Percentiles rank a stretch among this genome's conserved stretches.
Conservation (phyloP, 2,888 invertebrate species). For the Notocelia uddmanniana region DNA sequence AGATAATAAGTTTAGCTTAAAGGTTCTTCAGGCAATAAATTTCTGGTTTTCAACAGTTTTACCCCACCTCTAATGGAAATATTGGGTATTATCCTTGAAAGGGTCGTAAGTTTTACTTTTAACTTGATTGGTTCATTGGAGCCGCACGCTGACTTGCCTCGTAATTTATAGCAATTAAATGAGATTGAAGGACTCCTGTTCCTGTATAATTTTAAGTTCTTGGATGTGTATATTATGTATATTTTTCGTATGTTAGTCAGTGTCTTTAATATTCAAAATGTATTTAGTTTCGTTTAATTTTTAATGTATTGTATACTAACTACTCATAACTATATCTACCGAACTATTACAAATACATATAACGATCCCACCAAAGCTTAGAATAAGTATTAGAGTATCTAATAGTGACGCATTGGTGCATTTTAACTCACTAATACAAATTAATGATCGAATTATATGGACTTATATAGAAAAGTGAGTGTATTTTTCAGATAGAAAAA, state of each 20-base stretch:
- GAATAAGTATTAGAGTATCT: conserved; percentile 76
- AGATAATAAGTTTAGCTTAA: conserved; percentile 42
- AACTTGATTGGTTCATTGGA: conserved; percentile 24
- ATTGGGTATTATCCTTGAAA: conserved; percentile 35
- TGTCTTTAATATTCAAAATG: conserved; percentile 32
- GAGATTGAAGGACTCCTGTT: conserved; percentile 44
- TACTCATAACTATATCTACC: conserved; percentile 57
- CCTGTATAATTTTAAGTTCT: conserved; percentile 43
- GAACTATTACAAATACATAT: conserved; percentile 72
- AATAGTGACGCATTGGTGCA: conserved; percentile 60
- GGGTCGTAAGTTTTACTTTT: conserved; percentile 34
- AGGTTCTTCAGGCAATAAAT: conserved; percentile 36
- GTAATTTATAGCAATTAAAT: conserved; percentile 44
- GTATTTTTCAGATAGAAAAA: conserved; percentile 61
- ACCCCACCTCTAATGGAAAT: conserved; percentile 46
- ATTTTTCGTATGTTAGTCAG: conserved; percentile 37
- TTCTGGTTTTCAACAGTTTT: conserved; percentile 18
- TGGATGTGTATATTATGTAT: conserved; percentile 45
- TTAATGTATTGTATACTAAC: conserved; percentile 38
- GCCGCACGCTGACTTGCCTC: conserved; percentile 41
- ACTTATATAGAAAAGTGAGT: conserved; percentile 58
- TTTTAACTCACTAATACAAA: conserved; percentile 52
- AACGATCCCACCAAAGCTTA: conserved; percentile 85
- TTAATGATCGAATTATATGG: conserved; percentile 56
- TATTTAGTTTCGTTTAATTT: conserved; percentile 37